A percentile compares a stretch with the other conserved stretches of the same genome.
phyloP scores from a whole-genome alignment of 2,113 vertebrate genomes.

The Malurus elegans region DNA sequence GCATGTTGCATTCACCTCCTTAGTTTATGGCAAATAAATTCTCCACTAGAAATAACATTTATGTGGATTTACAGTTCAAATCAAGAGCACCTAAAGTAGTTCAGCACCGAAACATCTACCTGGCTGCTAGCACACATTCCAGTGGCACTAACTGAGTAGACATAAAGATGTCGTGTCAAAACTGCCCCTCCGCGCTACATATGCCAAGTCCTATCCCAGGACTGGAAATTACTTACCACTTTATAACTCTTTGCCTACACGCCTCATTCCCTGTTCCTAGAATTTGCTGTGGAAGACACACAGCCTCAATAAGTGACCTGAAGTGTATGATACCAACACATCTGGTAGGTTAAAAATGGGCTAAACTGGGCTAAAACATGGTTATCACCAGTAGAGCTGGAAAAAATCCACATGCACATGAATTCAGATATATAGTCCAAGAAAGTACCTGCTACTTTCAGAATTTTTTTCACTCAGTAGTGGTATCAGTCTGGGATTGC shows the following conservation, averaged over 20 bases:
- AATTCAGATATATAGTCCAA: background rate
- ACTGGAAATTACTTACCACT: background rate
- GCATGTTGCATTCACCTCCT: background rate
- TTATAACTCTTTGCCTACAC: background rate
- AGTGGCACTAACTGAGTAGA: background rate
- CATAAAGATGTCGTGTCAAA: slow-evolving; percentile 16
- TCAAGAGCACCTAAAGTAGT: background rate
- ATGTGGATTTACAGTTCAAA: background rate
- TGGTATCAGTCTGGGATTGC: background rate
- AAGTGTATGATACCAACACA: background rate
- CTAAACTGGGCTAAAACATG: background rate
- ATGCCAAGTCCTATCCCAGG: background rate
- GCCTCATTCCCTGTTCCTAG: background rate
- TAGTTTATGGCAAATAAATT: background rate
- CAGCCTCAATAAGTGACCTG: accelerated
- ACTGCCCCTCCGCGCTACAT: background rate
- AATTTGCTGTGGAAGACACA: background rate
- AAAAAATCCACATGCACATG: background rate
- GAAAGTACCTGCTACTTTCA: background rate
- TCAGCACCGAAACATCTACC: background rate
- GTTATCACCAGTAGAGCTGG: background rate
- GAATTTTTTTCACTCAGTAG: background rate
- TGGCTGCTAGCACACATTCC: background rate
- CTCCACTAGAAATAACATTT: background rate
- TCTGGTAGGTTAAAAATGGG: background rate